Conservation (phyloP, 2,797 vertebrate species). For the Microctenopoma stevenorrisi region DNA sequence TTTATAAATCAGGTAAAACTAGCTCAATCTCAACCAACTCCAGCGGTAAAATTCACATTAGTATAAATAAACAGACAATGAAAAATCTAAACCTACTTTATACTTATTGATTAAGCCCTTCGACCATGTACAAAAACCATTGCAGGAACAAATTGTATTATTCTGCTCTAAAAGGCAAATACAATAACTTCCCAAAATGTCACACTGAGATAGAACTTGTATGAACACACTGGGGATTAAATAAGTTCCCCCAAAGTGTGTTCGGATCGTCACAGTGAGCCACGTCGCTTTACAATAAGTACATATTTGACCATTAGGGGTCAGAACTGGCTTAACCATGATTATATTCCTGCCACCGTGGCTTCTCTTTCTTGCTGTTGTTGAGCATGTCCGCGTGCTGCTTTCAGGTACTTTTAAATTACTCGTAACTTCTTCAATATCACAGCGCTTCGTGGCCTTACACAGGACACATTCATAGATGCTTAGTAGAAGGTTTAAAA, state of each 20-base stretch:
- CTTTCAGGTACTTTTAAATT: constrained; percentile 6
- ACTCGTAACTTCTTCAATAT: fast-evolving
- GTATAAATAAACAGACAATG: too few relatives aligned
- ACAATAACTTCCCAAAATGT: not conserved
- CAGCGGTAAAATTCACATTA: too few relatives aligned
- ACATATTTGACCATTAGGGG: constrained; percentile 12
- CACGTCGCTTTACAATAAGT: not conserved
- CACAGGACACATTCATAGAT: too few relatives aligned
- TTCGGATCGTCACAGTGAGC: too few relatives aligned
- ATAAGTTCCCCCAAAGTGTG: not conserved
- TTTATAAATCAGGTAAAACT: too few relatives aligned
- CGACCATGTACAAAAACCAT: too few relatives aligned
- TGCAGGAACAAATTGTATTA: too few relatives aligned
- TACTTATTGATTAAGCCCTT: too few relatives aligned
- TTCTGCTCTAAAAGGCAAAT: not conserved
- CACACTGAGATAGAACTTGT: not conserved
- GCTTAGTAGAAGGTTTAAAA: too few relatives aligned
- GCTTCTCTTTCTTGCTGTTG: constrained; percentile 41
- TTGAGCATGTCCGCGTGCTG: constrained; percentile 35
- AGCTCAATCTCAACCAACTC: too few relatives aligned
- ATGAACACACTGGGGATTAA: not conserved
- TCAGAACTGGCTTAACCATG: constrained; percentile 27
- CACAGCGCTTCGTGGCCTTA: too few relatives aligned
- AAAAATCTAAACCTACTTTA: too few relatives aligned
- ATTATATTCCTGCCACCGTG: not conserved